Percentiles rank a stretch among this genome's conserved stretches.
These are phyloP conservation scores for Tetropium fuscum DNA, from an alignment of 2,888 invertebrate species.

Conservation along the genomic window DNA sequence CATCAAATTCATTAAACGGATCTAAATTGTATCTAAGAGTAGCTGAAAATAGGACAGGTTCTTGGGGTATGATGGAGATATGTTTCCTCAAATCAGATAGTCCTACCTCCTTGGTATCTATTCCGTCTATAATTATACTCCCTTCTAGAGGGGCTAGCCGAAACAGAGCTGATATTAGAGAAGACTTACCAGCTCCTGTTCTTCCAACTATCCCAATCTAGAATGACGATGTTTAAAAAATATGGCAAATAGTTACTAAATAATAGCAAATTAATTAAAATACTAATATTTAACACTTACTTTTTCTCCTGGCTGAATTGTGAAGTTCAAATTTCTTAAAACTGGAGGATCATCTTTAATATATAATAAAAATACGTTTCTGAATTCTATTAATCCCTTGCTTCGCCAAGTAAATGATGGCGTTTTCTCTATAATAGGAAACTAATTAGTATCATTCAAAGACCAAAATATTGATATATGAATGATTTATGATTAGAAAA, in stretches of 20 bases:
- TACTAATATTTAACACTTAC: too few species aligned
- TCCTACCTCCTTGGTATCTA: slow-evolving; percentile 78
- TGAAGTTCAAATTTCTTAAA: slow-evolving; percentile 74
- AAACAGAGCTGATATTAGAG: slow-evolving; percentile 86
- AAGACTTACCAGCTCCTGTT: slow-evolving; percentile 90
- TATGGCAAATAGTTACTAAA: too few species aligned
- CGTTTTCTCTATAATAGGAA: neutral
- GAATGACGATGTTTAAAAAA: too few species aligned
- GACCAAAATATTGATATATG: too few species aligned
- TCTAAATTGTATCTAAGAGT: slow-evolving; percentile 86
- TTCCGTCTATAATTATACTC: slow-evolving; percentile 78
- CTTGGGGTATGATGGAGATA: slow-evolving; percentile 94
- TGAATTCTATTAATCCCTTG: slow-evolving; percentile 71
- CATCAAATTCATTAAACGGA: slow-evolving; percentile 81
- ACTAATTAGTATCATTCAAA: neutral
- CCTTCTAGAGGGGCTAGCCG: slow-evolving; percentile 85
- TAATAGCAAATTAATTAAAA: too few species aligned
- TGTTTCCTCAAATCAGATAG: slow-evolving; percentile 82
- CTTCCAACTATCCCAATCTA: slow-evolving; percentile 88
- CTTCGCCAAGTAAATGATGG: slow-evolving; percentile 67
- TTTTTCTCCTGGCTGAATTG: slow-evolving; percentile 74
- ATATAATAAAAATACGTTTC: slow-evolving; percentile 74
- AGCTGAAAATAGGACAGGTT: slow-evolving; percentile 87
- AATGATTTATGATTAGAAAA: too few species aligned
- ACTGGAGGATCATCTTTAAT: slow-evolving; percentile 73